phyloP scores from a whole-genome alignment of 2,113 vertebrate genomes.

The Prolemur simus region DNA sequence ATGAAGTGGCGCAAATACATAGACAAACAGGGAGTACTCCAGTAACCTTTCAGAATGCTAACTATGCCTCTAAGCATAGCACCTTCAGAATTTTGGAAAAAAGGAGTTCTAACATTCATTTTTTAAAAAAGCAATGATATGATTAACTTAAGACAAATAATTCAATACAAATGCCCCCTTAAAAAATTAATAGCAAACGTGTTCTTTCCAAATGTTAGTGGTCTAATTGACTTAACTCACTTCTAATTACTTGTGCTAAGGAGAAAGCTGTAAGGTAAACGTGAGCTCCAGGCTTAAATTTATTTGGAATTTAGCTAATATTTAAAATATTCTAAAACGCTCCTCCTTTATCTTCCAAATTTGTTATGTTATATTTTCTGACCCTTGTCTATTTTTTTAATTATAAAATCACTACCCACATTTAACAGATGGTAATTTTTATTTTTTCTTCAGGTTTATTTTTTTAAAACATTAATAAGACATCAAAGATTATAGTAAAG shows the following conservation, averaged over 20 bases:
- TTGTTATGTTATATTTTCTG: background rate
- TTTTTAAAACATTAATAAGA: background rate
- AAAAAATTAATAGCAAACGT: background rate
- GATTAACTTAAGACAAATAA: constrained; percentile 1
- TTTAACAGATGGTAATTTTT: background rate
- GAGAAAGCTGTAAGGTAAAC: constrained; percentile 6
- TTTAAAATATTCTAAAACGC: constrained; percentile 29
- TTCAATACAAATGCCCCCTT: constrained; percentile 6
- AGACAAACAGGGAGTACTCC: background rate
- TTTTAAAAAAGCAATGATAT: background rate
- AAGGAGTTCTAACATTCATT: background rate
- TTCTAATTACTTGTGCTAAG: constrained; percentile 22
- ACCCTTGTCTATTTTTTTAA: background rate
- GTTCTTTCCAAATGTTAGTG: constrained; percentile 30
- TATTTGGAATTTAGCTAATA: constrained; percentile 44
- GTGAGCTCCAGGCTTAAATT: background rate
- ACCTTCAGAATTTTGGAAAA: background rate
- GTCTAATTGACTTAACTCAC: constrained; percentile 15
- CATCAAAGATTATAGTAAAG: background rate
- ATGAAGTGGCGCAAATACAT: background rate
- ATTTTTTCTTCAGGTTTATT: background rate
- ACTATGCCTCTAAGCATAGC: background rate
- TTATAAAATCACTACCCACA: background rate
- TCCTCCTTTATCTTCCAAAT: background rate
- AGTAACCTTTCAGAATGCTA: background rate